Evolutionary conservation across 2,113 vertebrate species (phyloP).

Genomic region (Psettodes erumei): DNA sequence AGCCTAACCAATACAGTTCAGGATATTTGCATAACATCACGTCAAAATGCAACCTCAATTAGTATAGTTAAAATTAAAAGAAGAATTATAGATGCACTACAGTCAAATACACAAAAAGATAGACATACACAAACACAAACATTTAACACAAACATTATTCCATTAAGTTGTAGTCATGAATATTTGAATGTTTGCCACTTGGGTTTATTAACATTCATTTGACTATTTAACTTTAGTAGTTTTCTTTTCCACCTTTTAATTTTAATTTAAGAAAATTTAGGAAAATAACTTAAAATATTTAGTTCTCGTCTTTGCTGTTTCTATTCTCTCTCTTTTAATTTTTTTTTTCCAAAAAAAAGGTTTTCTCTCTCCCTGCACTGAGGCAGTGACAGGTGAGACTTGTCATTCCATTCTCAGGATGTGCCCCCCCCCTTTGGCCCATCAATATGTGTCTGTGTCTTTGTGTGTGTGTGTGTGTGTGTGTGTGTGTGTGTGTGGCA

Average conservation of each 20-base stretch:
- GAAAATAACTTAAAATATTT: not conserved
- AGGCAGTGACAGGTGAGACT: slow-evolving; percentile 29
- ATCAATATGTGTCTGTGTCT: slow-evolving; percentile 43
- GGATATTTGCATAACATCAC: not conserved
- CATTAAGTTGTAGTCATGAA: not conserved
- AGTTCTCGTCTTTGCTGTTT: slow-evolving; percentile 4
- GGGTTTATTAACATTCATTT: not conserved
- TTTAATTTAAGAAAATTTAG: no score
- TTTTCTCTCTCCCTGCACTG: not conserved
- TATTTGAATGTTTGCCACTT: not conserved
- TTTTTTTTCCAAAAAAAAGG: no score
- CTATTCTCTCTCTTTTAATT: not conserved
- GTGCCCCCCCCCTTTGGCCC: slow-evolving; percentile 55
- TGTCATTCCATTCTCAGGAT: slow-evolving; percentile 37
- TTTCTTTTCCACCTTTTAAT: no score
- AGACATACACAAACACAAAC: not conserved
- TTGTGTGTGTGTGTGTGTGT: slow-evolving; percentile 17
- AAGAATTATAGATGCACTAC: not conserved
- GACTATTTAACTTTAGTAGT: not conserved
- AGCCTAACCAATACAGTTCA: not conserved
- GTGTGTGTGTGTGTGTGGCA: slow-evolving; percentile 13
- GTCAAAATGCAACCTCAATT: not conserved
- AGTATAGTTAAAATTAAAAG: not conserved
- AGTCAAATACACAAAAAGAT: not conserved
- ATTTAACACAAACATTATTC: no score